A percentile compares a stretch with the other conserved stretches of the same genome.
Evolutionary conservation across 2,888 invertebrate genomes (phyloP).

Genomic region (Epinotia demarniana): DNA sequence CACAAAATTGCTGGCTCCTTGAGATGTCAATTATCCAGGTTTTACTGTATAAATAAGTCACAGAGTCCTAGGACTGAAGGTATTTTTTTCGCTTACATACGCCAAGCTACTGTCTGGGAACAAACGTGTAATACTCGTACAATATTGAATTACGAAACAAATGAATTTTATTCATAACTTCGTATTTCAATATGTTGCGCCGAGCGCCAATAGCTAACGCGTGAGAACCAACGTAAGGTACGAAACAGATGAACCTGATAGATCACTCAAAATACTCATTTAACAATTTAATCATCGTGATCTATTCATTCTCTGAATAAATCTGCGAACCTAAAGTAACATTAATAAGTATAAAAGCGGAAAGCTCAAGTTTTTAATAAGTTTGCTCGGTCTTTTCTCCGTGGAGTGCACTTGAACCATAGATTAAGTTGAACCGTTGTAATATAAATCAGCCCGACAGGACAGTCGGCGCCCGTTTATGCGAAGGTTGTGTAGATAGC

Average conservation of each 20-base stretch:
- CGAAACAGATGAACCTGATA: too few relatives aligned
- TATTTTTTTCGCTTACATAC: not conserved
- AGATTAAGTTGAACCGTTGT: slow-evolving; percentile 16
- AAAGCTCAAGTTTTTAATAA: slow-evolving; percentile 15
- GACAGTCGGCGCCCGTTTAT: slow-evolving; percentile 30
- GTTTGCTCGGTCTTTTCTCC: slow-evolving; percentile 6
- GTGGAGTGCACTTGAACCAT: slow-evolving; percentile 16
- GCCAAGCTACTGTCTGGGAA: too few relatives aligned
- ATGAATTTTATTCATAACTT: too few relatives aligned
- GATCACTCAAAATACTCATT: not conserved
- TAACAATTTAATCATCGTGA: not conserved
- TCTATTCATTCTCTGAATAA: not conserved
- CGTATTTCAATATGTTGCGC: not conserved
- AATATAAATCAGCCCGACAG: slow-evolving; percentile 32
- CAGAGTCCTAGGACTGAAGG: not conserved
- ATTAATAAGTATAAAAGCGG: slow-evolving; percentile 7
- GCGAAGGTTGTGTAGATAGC: slow-evolving; percentile 8
- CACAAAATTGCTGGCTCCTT: too few relatives aligned
- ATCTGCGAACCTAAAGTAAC: not conserved
- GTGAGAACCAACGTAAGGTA: too few relatives aligned
- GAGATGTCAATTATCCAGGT: too few relatives aligned
- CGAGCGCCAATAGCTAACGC: too few relatives aligned
- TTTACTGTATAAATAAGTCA: too few relatives aligned
- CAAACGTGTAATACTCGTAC: too few relatives aligned
- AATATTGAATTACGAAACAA: too few relatives aligned